phyloP scores from a whole-genome alignment of 2,797 vertebrate genomes.

The Chloroceryle inda region DNA sequence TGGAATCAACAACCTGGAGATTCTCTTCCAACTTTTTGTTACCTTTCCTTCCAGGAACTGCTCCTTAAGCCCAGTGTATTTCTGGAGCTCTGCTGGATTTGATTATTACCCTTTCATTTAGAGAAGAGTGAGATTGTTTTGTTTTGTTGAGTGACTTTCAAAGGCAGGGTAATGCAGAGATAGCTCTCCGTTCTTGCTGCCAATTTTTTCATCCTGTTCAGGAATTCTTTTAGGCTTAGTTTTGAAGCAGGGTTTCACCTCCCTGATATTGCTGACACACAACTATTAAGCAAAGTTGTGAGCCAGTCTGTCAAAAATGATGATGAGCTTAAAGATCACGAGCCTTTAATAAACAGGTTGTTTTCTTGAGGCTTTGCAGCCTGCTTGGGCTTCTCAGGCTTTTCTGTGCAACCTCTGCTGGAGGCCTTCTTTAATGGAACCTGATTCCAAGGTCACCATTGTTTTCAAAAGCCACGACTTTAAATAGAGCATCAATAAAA shows the following conservation, averaged over 20 bases:
- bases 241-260: slow-evolving; percentile 17
- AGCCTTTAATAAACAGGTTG: slow-evolving; percentile 9
- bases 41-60: background rate
- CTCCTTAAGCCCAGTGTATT: background rate
- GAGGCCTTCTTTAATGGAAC: background rate
- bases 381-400: background rate
- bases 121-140: background rate
- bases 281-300: background rate
- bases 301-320: slow-evolving; percentile 1
- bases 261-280: background rate
- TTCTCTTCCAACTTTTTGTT: background rate
- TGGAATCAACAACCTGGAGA: background rate
- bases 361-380: slow-evolving; percentile 10
- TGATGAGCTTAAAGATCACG: background rate
- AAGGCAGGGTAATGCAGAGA: background rate
- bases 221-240: slow-evolving; percentile 25
- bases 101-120: slow-evolving; percentile 15
- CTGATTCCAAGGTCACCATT: slow-evolving; percentile 22
- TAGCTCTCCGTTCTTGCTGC: slow-evolving; percentile 12
- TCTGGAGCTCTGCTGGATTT: slow-evolving; percentile 35
- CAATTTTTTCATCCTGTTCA: slow-evolving; percentile 41
- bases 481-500: slow-evolving; percentile 34
- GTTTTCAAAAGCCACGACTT: slow-evolving; percentile 4
- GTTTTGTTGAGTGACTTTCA: background rate
- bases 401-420: background rate